Conservation (phyloP, 1,140 invertebrate species). For the Diabrotica undecimpunctata region DNA sequence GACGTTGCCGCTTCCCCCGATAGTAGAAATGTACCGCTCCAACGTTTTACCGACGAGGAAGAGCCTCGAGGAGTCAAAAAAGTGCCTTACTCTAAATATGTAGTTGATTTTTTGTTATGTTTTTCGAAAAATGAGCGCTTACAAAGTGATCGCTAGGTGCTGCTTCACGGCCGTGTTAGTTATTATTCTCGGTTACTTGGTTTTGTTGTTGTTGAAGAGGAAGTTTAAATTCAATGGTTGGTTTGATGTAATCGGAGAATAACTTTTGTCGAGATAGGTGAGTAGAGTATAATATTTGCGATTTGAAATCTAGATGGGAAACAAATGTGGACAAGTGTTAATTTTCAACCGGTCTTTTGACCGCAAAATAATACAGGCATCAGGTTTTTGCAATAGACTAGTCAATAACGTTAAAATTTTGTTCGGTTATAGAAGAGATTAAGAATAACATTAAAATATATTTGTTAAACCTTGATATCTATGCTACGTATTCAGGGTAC, state of each 20-base stretch:
- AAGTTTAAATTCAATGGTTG: slow-evolving; percentile 43
- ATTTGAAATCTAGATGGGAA: too few relatives aligned
- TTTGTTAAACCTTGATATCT: too few relatives aligned
- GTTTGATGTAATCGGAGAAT: slow-evolving; percentile 31
- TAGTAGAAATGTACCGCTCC: not conserved
- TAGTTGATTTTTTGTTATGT: not conserved
- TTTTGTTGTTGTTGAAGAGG: slow-evolving; percentile 42
- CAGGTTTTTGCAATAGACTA: too few relatives aligned
- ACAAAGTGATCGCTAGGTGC: slow-evolving; percentile 38
- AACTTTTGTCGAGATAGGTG: not conserved
- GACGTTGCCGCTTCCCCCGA: slow-evolving; percentile 4
- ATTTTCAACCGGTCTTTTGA: slow-evolving; percentile 16
- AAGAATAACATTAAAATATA: too few relatives aligned
- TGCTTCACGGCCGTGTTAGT: slow-evolving; percentile 42
- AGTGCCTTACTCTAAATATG: not conserved
- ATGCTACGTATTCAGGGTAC: too few relatives aligned
- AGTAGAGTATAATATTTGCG: too few relatives aligned
- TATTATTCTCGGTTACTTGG: slow-evolving; percentile 41
- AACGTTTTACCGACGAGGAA: not conserved
- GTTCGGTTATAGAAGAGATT: too few relatives aligned
- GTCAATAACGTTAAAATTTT: too few relatives aligned
- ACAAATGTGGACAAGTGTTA: too few relatives aligned
- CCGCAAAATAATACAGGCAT: not conserved
- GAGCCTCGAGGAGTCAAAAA: not conserved
- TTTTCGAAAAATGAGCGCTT: slow-evolving; percentile 26